These are phyloP conservation scores for Brachionus calyciflorus DNA, from an alignment of 1,140 invertebrate genomes.

Conservation along the genomic window DNA sequence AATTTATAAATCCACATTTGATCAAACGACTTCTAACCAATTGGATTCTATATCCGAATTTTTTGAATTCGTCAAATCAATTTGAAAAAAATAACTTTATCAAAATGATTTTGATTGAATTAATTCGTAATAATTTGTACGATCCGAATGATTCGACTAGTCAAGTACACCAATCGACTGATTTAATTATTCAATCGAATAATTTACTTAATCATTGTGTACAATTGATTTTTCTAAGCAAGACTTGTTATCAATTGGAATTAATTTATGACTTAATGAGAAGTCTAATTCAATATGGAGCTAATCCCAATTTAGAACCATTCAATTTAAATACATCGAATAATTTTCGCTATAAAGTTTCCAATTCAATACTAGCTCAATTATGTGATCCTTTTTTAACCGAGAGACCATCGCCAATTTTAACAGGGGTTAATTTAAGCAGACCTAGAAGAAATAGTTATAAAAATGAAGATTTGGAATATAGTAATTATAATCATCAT, in stretches of 20 bases:
- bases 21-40: background rate
- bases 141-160: constrained; percentile 28
- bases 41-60: constrained; percentile 45
- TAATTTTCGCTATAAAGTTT: background rate
- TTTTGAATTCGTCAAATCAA: constrained; percentile 34
- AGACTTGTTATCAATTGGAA: constrained; percentile 41
- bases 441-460: background rate
- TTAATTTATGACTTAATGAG: constrained; percentile 10
- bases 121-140: constrained; percentile 20
- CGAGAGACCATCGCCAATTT: background rate
- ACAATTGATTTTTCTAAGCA: constrained; percentile 4
- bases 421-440: constrained; percentile 22
- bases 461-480: background rate
- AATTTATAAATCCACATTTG: background rate
- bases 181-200: constrained; percentile 10
- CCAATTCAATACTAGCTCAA: constrained; percentile 16
- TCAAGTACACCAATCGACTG: background rate
- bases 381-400: constrained; percentile 4
- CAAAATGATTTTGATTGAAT: background rate
- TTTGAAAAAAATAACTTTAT: constrained; percentile 45
- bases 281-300: constrained; percentile 38
- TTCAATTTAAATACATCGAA: background rate
- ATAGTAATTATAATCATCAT: background rate
- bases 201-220: constrained; percentile 40
- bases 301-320: constrained; percentile 10